Conservation (phyloP, 2,797 vertebrate genomes). For the Phataginus tricuspis region DNA sequence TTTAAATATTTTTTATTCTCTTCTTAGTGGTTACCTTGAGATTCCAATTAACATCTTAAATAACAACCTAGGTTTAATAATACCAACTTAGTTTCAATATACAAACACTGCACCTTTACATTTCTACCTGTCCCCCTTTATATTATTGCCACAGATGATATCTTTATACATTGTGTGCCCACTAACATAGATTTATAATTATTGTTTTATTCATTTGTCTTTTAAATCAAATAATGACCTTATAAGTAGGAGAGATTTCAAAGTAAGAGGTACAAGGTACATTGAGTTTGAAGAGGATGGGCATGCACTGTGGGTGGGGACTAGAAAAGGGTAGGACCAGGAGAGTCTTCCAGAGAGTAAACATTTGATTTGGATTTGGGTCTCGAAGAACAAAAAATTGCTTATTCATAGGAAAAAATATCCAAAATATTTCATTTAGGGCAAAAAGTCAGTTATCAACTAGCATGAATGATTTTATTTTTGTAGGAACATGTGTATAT, state of each 20-base stretch:
- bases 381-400: conserved; percentile 50
- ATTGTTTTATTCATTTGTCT: background rate
- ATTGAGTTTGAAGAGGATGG: background rate
- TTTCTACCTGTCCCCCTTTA: background rate
- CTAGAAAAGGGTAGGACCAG: background rate
- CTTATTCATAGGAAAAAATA: conserved; percentile 20
- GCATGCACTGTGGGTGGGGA: too few species aligned
- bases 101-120: background rate
- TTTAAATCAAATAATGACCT: conserved; percentile 36
- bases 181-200: background rate
- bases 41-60: conserved; percentile 27
- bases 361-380: background rate
- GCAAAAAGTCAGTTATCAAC: conserved; percentile 33
- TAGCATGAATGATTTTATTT: conserved; percentile 3
- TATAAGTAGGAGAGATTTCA: background rate
- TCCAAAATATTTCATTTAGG: conserved; percentile 23
- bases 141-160: background rate
- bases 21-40: background rate
- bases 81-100: background rate
- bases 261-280: background rate
- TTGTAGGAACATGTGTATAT: background rate
- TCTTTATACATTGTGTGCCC: background rate
- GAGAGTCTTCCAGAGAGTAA: background rate
- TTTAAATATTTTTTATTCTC: background rate
- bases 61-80: background rate